Evolutionary conservation across 2,113 vertebrate species (phyloP), one percentile per base, ranked within the genome.

Genomic region (Gymnorhina tibicen): DNA sequence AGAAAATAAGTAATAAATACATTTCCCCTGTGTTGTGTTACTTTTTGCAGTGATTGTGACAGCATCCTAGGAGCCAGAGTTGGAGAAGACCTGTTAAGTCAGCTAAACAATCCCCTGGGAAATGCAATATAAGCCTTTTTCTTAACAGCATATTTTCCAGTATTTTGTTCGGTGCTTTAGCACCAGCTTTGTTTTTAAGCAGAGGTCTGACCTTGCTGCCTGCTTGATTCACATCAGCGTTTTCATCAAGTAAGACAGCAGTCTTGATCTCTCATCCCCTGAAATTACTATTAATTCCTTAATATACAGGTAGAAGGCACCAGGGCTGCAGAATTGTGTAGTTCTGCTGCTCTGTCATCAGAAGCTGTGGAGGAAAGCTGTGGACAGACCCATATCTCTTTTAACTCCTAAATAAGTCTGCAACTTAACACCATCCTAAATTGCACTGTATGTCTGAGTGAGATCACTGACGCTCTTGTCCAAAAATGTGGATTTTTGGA

Each of bases 401-500:
- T 35, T 80, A 76, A 41, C 42, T 85, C 47, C 60, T 77, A 81
- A 92, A 87, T 81, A 92, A 87, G 64, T 49, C 83, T 87, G 59
- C 56, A 87, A 77, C 93, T 92, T 81, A 84, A 92, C 24, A 41
- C 70, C 80, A 68, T 91, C 58, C 72, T 93, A 89, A 96, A 94
- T 84, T 72, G 62, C 1, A 0, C 80, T 92, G 76, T 82, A 23
- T 67, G 26, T 93, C 86, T 94, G 83, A 63, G 73, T 91, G 96
- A 94, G 62, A 95, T 95, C 93, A 92, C 85, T 94, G 79, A 89
- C 0, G 6, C 76, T 91, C 62, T 91, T 94, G 86, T 96, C 91
- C 93, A 93, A 96, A 96, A 95, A 93, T 94, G 92, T 95, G 91
- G 91, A 91, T 96, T 96, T 97, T 96, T 93, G 73, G 73, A 87